Base-by-base conservation (phyloP, 2,797 vertebrate genomes). In the Hyperoplus lanceolatus region DNA sequence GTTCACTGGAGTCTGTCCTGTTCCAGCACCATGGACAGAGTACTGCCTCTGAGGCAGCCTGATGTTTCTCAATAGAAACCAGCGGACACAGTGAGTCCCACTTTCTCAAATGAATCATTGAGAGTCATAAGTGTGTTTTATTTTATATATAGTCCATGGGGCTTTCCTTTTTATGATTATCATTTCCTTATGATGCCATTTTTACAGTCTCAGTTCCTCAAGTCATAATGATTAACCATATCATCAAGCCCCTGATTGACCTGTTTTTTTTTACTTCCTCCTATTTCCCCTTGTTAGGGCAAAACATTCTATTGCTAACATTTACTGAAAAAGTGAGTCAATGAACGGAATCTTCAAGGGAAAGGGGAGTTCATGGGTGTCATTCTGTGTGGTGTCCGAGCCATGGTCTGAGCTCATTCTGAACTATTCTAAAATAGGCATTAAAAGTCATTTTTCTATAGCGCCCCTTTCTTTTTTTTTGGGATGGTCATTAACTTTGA, bases 21-120 rank as follows among this genome's bases (percentile, higher is more conserved):
- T 57, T 90, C 89, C 92, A 93, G 92, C 86, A 93, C 92, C 93
- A 92, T 91, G 91, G 93, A 93, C 92, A 93, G 93, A 90, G 92
- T 63, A 81, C 64, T 79, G 6, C 12, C 50, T 15, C 41, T 46
- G 45, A 63, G 3, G 43, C 48, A 18, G 39, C 43, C 46, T 0
- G 18, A 21, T 46, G 36, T 14, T 75, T 69, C 10, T 48, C 15
- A 51, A 29, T 29, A 29, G 29, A 70, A 43, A 36, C 5, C 45
- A 13, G 66, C 36, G 55, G 60, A 74, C 13, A 29, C 14, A 57
- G n/a, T 54, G 14, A 8, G 4, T 58, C 68, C 51, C 16, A 8
- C 61, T 38, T 61, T 13, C 5, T 51, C 3, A 16, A 13, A 13
- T 64, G 6, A 80, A 82, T 79, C 10, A 76, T 86, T 78, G 49